A percentile compares a stretch with the other conserved stretches of the same genome.
phyloP scores from a whole-genome alignment of 35 echinoderm and acorn worm species.

The Lytechinus pictus region DNA sequence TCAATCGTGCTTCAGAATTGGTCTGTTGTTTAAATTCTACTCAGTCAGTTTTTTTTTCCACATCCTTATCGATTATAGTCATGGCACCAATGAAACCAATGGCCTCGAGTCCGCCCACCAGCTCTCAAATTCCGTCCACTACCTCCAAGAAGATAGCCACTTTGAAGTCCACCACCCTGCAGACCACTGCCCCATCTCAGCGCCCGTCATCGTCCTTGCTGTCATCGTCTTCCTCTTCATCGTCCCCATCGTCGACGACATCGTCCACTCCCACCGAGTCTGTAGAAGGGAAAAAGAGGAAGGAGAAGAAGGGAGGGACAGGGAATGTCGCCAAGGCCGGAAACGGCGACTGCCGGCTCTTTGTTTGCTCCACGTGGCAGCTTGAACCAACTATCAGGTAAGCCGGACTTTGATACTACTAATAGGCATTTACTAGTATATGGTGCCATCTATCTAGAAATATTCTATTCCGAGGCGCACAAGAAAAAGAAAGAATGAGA shows the following conservation, averaged over 20 bases:
- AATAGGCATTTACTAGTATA: no score
- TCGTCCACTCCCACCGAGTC: not conserved
- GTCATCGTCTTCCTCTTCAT: conserved; percentile 20
- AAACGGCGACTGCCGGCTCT: conserved; percentile 51
- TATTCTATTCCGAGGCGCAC: no score
- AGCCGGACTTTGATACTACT: not conserved
- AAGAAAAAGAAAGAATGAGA: no score
- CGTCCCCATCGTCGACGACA: conserved; percentile 17
- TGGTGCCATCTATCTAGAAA: no score
- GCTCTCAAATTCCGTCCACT: conserved; percentile 5
- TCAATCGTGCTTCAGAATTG: no score
- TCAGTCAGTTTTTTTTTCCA: not conserved
- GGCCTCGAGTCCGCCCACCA: not conserved
- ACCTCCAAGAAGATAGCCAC: not conserved
- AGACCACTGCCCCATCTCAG: not conserved
- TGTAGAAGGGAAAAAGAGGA: not conserved
- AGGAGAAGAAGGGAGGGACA: not conserved
- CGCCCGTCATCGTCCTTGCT: not conserved
- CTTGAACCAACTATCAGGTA: conserved; percentile 97
- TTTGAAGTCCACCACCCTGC: not conserved
- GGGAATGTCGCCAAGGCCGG: not conserved
- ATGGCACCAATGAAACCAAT: conserved; percentile 26
- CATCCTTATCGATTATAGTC: not conserved
- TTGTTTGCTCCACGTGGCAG: conserved; percentile 96
- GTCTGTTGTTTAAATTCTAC: no score